A percentile compares a stretch with the other conserved stretches of the same genome.
phyloP scores from a whole-genome alignment of 2,888 invertebrate species.

The Polymixis flavicincta region DNA sequence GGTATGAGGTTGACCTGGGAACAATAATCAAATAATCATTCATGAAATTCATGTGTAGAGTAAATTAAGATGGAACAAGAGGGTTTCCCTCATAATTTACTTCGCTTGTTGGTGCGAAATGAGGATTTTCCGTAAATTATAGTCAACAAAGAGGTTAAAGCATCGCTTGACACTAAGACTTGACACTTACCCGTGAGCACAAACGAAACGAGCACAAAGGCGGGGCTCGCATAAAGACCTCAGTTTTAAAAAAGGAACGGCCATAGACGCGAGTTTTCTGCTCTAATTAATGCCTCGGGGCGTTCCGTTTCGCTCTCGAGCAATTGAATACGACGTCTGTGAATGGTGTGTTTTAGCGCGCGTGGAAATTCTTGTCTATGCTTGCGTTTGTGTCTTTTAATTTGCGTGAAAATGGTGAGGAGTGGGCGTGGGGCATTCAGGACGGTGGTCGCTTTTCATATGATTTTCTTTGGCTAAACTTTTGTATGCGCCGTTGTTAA shows the following conservation, averaged over 20 bases:
- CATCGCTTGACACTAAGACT: constrained; percentile 81
- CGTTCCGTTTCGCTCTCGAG: constrained; percentile 87
- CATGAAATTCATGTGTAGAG: background rate
- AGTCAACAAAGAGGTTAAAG: constrained; percentile 76
- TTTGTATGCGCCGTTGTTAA: constrained; percentile 74
- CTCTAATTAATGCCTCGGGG: constrained; percentile 91
- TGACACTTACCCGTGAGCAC: constrained; percentile 81
- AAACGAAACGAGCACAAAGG: constrained; percentile 84
- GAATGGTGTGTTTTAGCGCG: constrained; percentile 88
- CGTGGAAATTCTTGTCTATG: constrained; percentile 84
- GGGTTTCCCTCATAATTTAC: constrained; percentile 20
- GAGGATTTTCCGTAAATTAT: constrained; percentile 67
- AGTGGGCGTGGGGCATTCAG: constrained; percentile 82
- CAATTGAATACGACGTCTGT: constrained; percentile 85
- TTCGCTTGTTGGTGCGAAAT: constrained; percentile 42
- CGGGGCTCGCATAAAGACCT: constrained; percentile 84
- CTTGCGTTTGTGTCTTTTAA: constrained; percentile 88
- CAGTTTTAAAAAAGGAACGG: constrained; percentile 88
- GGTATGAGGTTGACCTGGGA: constrained; percentile 73
- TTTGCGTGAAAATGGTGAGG: constrained; percentile 89
- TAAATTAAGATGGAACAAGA: background rate
- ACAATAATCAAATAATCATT: constrained; percentile 55
- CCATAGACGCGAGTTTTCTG: constrained; percentile 87
- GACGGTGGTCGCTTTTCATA: constrained; percentile 79
- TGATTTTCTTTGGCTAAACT: constrained; percentile 75